A percentile compares a stretch with the other conserved stretches of the same genome.
phyloP scores from a whole-genome alignment of 2,888 invertebrate genomes.

The Caradrina clavipalpis region DNA sequence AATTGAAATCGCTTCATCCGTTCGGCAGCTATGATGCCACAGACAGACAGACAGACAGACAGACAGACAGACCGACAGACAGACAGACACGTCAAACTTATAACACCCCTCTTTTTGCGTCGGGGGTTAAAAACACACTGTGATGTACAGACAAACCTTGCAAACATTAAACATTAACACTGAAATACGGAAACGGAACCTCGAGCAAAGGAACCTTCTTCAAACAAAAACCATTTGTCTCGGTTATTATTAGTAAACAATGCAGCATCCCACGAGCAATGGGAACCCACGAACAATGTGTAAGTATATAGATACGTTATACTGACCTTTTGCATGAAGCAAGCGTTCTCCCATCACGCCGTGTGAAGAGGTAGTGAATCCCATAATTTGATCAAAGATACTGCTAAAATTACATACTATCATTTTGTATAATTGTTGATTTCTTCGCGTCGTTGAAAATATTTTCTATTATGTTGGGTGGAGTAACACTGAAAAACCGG shows the following conservation, averaged over 20 bases:
- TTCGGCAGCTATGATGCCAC: no score
- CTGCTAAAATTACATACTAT: conserved; percentile 40
- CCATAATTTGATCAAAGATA: conserved; percentile 57
- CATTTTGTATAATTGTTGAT: conserved; percentile 39
- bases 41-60: no score
- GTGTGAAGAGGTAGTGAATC: conserved; percentile 26
- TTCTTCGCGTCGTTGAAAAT: not conserved
- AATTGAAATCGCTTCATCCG: no score
- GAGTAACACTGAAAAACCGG: no score
- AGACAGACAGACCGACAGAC: no score
- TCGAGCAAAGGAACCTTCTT: conserved; percentile 21
- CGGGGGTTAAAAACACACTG: no score
- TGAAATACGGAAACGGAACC: conserved; percentile 37
- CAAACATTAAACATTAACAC: not conserved
- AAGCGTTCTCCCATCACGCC: conserved; percentile 50
- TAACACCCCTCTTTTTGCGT: no score
- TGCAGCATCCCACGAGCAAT: conserved; percentile 51
- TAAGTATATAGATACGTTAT: conserved; percentile 22
- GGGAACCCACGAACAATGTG: conserved; percentile 54
- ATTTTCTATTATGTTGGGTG: conserved; percentile 8
- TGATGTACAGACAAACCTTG: not conserved
- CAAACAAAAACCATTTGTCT: conserved; percentile 24
- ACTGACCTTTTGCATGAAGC: conserved; percentile 57
- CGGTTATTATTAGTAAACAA: conserved; percentile 39
- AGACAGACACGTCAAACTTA: no score